These are phyloP conservation scores for Conger conger DNA, from an alignment of 2,113 vertebrate genomes.

Conservation along the genomic window DNA sequence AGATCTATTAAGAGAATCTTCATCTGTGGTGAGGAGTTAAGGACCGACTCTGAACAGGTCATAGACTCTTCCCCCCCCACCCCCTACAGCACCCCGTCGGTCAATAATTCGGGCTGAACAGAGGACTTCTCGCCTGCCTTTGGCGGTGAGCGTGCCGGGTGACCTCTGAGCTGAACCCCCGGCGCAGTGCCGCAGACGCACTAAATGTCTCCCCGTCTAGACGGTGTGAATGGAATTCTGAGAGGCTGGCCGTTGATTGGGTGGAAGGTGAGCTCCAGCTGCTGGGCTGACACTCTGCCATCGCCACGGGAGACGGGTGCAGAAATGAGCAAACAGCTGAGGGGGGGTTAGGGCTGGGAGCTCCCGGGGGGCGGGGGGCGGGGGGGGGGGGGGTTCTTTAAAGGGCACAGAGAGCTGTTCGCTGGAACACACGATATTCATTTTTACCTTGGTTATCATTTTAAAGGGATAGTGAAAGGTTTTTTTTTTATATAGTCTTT, in stretches of 20 bases:
- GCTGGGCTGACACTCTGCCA: slow-evolving; percentile 26
- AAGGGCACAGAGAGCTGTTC: slow-evolving; percentile 1
- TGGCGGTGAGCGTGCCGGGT: background rate
- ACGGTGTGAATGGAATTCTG: slow-evolving; percentile 31
- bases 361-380: background rate
- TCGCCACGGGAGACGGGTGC: slow-evolving; percentile 37
- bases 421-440: background rate
- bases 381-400: background rate
- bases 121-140: background rate
- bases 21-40: background rate
- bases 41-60: no score
- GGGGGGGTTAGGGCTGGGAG: background rate
- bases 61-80: background rate
- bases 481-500: no score
- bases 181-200: slow-evolving; percentile 15
- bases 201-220: slow-evolving; percentile 32
- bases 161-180: slow-evolving; percentile 26
- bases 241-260: slow-evolving; percentile 34
- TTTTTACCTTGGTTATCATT: background rate
- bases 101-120: slow-evolving; percentile 15
- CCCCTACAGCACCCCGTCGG: background rate
- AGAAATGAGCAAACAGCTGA: slow-evolving; percentile 35
- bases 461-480: background rate
- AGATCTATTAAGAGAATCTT: background rate
- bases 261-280: slow-evolving; percentile 35